phyloP scores from a whole-genome alignment of 2,113 vertebrate species.

The Nanorana parkeri region DNA sequence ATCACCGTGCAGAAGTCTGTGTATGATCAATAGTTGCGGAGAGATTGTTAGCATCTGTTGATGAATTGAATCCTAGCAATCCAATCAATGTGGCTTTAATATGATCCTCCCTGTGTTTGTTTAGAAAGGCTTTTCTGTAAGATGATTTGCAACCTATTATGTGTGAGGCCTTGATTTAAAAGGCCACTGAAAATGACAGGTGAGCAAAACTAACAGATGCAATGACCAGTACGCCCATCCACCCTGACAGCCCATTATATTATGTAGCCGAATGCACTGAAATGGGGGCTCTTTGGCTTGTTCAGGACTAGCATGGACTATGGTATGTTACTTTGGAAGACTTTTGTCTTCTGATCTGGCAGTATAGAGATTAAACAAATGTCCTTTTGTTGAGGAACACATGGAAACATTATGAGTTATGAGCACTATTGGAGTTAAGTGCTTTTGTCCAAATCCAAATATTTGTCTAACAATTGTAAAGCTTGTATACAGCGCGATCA shows the following conservation, averaged over 20 bases:
- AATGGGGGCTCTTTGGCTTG: background rate
- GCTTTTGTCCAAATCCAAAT: background rate
- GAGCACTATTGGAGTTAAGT: background rate
- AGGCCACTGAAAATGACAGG: slow-evolving; percentile 58
- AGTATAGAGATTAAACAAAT: background rate
- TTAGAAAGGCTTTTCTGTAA: slow-evolving; percentile 61
- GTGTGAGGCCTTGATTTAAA: slow-evolving; percentile 59
- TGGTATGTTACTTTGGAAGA: background rate
- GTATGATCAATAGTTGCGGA: slow-evolving; percentile 32
- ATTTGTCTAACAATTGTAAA: slow-evolving; percentile 1
- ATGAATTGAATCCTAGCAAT: slow-evolving; percentile 66
- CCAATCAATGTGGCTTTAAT: slow-evolving; percentile 64
- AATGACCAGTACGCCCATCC: background rate
- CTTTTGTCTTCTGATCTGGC: background rate
- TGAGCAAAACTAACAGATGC: slow-evolving; percentile 58
- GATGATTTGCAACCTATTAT: slow-evolving; percentile 60
- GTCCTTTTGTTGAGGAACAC: background rate
- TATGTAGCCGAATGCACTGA: background rate
- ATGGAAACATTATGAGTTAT: slow-evolving; percentile 2
- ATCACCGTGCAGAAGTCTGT: slow-evolving; percentile 3
- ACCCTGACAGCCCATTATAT: background rate
- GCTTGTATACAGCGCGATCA: background rate
- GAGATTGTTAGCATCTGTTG: slow-evolving; percentile 62
- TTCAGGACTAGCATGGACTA: background rate
- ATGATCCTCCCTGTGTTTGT: slow-evolving; percentile 64